These are phyloP conservation scores for Smithornis capensis DNA, from an alignment of 2,113 vertebrate species.

Conservation along the genomic window DNA sequence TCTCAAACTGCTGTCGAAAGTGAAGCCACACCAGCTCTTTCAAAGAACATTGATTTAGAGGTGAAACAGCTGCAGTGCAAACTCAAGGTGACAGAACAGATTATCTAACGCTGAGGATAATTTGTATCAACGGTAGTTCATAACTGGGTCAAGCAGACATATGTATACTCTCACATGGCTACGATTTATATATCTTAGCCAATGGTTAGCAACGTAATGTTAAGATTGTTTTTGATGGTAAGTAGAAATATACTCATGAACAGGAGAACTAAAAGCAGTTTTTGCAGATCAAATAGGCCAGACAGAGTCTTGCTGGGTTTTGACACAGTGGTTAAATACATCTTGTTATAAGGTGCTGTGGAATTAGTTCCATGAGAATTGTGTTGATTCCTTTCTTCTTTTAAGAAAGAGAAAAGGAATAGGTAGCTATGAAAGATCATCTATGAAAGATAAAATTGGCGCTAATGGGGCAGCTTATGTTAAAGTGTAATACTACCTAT, in stretches of 20 bases:
- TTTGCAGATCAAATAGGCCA: background rate
- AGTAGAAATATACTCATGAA: background rate
- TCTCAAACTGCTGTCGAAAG: constrained; percentile 66
- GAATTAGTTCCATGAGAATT: background rate
- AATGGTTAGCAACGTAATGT: background rate
- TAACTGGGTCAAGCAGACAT: background rate
- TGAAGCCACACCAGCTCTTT: constrained; percentile 61
- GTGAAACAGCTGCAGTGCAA: constrained; percentile 88
- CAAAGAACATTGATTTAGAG: constrained; percentile 81
- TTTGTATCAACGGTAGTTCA: background rate
- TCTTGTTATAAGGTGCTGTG: background rate
- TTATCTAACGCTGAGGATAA: constrained; percentile 15
- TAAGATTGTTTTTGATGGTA: background rate
- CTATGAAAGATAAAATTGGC: background rate
- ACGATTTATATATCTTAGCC: background rate
- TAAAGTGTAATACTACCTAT: background rate
- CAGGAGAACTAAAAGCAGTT: background rate
- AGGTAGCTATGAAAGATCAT: too few relatives aligned
- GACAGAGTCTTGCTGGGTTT: background rate
- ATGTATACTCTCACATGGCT: background rate
- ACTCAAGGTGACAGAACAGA: constrained; percentile 83
- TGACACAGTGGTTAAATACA: background rate
- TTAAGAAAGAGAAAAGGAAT: background rate
- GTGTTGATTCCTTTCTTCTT: background rate
- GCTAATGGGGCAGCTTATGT: background rate